These are phyloP conservation scores for Oryzias melastigma DNA, from an alignment of 2,113 vertebrate genomes.

Conservation along the genomic window DNA sequence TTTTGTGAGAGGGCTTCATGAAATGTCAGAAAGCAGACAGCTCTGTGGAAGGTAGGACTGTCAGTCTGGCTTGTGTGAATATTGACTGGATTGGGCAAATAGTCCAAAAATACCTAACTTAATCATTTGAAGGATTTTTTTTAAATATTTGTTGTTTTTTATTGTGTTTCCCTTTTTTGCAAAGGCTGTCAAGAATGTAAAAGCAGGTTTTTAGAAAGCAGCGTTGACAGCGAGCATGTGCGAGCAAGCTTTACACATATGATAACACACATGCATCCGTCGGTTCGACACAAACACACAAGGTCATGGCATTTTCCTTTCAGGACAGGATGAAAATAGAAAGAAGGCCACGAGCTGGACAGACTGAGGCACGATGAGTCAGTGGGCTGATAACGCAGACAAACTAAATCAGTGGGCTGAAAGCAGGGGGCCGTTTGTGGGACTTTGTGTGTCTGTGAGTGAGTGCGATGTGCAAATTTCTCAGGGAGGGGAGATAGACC, in stretches of 20 bases:
- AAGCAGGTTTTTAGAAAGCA: constrained; percentile 14
- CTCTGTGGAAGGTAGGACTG: constrained; percentile 34
- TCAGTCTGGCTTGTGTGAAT: constrained; percentile 12
- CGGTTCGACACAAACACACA: constrained; percentile 47
- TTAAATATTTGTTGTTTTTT: neutral
- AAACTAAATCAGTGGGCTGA: constrained; percentile 61
- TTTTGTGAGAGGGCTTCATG: constrained; percentile 22
- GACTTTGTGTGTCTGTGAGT: constrained; percentile 12
- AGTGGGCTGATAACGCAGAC: constrained; percentile 63
- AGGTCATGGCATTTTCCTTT: constrained; percentile 64
- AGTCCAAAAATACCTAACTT: constrained; percentile 12
- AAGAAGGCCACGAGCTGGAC: constrained; percentile 61
- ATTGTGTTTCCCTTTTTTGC: neutral
- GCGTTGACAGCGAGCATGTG: constrained; percentile 13
- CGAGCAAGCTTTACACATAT: constrained; percentile 29
- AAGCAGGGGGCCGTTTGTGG: constrained; percentile 39
- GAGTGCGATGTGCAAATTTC: neutral
- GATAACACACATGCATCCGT: constrained; percentile 24
- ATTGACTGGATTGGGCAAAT: neutral
- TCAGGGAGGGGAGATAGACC: constrained; percentile 14
- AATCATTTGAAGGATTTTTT: constrained; percentile 4
- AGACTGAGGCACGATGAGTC: constrained; percentile 64
- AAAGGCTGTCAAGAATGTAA: neutral
- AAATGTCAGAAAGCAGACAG: constrained; percentile 20
- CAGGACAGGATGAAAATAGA: constrained; percentile 63